These are phyloP conservation scores for Nomada ruficornis DNA, from an alignment of 2,888 invertebrate genomes.

Conservation along the genomic window DNA sequence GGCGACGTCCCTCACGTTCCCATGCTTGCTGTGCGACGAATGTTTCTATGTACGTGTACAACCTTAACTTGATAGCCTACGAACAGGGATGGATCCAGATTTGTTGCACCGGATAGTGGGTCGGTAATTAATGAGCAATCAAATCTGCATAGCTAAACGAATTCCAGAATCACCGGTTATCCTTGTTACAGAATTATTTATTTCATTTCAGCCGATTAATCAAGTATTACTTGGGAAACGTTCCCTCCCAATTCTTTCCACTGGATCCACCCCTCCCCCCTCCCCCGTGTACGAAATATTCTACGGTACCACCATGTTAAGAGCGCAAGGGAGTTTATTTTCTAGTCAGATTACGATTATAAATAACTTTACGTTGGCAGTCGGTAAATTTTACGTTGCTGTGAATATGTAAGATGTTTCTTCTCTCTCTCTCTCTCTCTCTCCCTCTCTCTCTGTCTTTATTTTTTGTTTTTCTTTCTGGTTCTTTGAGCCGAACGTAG, in stretches of 20 bases:
- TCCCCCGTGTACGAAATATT: conserved; percentile 64
- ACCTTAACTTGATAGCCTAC: conserved; percentile 73
- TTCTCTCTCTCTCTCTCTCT: not conserved
- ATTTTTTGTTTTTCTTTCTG: not conserved
- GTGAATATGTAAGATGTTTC: conserved; percentile 56
- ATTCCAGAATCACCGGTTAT: not conserved
- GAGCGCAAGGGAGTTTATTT: conserved; percentile 65
- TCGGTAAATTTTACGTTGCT: conserved; percentile 54
- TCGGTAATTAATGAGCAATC: not conserved
- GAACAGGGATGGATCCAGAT: conserved; percentile 52
- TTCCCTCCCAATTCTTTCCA: not conserved
- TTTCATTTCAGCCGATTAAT: not conserved
- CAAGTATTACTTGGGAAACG: not conserved
- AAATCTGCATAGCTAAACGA: not conserved
- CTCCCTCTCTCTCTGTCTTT: not conserved
- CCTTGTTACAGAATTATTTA: not conserved
- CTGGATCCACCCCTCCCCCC: conserved; percentile 53
- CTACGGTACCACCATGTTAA: conserved; percentile 62
- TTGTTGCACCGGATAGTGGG: not conserved
- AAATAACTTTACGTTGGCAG: conserved; percentile 62
- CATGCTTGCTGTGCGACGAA: conserved; percentile 77
- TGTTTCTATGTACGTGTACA: conserved; percentile 79
- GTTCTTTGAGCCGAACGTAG: conserved; percentile 3
- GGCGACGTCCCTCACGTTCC: conserved; percentile 71
- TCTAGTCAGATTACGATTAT: conserved; percentile 74